Conservation (phyloP, 2,797 vertebrate species). For the Varecia variegata region DNA sequence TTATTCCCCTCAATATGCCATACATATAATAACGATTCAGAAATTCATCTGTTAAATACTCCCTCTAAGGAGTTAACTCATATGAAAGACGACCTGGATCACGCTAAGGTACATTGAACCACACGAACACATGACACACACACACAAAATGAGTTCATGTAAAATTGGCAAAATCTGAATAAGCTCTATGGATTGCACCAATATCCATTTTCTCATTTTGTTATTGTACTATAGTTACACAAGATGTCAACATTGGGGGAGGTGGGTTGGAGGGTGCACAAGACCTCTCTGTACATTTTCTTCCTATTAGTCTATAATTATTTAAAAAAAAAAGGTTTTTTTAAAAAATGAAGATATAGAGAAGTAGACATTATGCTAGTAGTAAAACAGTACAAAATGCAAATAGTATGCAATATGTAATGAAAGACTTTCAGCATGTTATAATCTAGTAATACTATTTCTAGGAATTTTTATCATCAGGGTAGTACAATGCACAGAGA, state of each 20-base stretch:
- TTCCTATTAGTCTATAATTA: not conserved
- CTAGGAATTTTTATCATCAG: not conserved
- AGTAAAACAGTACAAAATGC: not conserved
- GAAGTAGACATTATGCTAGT: not conserved
- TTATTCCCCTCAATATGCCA: not conserved
- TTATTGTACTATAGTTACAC: not conserved
- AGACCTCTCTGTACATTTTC: not conserved
- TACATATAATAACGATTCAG: not conserved
- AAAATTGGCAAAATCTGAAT: not conserved
- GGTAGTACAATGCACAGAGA: not conserved
- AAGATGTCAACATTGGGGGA: not conserved
- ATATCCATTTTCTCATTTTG: not conserved
- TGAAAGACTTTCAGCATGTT: not conserved
- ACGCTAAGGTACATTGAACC: not conserved
- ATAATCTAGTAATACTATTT: not conserved
- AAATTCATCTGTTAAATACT: constrained; percentile 3
- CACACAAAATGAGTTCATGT: not conserved
- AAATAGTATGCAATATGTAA: not conserved
- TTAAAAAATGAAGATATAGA: not conserved
- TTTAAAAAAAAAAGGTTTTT: not conserved
- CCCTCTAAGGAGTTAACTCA: not conserved
- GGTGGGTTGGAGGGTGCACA: not conserved
- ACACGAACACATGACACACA: not conserved
- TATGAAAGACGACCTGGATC: not conserved
- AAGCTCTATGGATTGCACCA: not conserved